Evolutionary conservation across 2,797 vertebrate genomes (phyloP).

Genomic region (Acipenser ruthenus): DNA sequence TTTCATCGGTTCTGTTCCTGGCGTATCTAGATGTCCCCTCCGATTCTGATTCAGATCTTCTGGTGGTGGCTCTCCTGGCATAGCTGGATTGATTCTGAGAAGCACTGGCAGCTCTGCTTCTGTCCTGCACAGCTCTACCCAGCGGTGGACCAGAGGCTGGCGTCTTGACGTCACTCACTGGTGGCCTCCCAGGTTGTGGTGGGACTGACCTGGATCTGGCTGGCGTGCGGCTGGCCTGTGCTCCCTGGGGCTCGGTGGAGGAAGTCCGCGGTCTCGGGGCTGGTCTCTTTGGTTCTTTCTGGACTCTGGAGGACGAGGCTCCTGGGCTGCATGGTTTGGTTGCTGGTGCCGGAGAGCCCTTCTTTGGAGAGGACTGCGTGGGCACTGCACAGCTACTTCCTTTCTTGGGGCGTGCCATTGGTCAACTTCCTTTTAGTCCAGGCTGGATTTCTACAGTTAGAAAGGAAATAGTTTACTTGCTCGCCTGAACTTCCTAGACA

Average conservation of each 20-base stretch:
- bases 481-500: too few species aligned
- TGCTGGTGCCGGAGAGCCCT: not conserved
- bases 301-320: not conserved
- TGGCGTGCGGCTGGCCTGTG: not conserved
- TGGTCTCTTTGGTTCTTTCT: not conserved
- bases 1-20: not conserved
- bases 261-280: not conserved
- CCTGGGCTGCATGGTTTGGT: not conserved
- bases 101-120: not conserved
- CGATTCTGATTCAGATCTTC: not conserved
- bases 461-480: too few species aligned
- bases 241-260: not conserved
- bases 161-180: not conserved
- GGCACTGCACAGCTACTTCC: not conserved
- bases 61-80: not conserved
- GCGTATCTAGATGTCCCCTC: too few species aligned
- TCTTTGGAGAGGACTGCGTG: not conserved
- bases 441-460: too few species aligned
- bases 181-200: not conserved
- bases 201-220: not conserved
- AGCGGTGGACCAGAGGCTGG: not conserved
- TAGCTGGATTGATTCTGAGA: not conserved
- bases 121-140: constrained; percentile 16
- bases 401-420: constrained; percentile 11
- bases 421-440: not conserved